phyloP scores from a whole-genome alignment of 2,888 invertebrate species.

The Cerastis leucographa region DNA sequence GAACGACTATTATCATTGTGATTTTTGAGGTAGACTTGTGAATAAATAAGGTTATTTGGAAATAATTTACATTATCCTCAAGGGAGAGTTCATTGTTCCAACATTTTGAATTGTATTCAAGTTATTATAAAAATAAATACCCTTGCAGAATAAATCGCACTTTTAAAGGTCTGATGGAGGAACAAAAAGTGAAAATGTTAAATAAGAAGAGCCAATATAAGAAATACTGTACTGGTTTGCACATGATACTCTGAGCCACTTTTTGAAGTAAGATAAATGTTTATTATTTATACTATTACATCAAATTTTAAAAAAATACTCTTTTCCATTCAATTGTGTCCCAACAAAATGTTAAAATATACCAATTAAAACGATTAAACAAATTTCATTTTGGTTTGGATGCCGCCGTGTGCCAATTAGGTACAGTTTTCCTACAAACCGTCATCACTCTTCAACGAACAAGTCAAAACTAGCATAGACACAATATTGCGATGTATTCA shows the following conservation, averaged over 20 bases:
- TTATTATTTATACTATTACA: no score
- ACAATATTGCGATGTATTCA: no score
- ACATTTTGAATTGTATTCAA: background rate
- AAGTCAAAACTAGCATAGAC: no score
- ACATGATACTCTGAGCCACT: background rate
- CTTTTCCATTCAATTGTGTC: background rate
- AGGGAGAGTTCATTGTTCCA: background rate
- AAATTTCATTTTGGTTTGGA: no score
- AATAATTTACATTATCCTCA: background rate
- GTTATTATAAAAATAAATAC: background rate
- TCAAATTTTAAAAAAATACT: background rate
- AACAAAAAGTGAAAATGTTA: background rate
- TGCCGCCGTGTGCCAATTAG: no score
- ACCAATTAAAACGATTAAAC: no score
- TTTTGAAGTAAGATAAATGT: background rate
- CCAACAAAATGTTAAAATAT: no score
- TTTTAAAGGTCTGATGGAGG: no score
- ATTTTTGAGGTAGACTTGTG: slow-evolving; percentile 7
- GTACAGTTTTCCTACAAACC: no score
- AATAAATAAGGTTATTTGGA: slow-evolving; percentile 15
- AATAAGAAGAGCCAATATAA: background rate
- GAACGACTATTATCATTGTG: background rate
- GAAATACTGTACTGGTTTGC: background rate
- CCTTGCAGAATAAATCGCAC: background rate
- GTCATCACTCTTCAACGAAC: no score